Conservation (phyloP, 2,797 vertebrate genomes). For the Sylvilagus floridanus region DNA sequence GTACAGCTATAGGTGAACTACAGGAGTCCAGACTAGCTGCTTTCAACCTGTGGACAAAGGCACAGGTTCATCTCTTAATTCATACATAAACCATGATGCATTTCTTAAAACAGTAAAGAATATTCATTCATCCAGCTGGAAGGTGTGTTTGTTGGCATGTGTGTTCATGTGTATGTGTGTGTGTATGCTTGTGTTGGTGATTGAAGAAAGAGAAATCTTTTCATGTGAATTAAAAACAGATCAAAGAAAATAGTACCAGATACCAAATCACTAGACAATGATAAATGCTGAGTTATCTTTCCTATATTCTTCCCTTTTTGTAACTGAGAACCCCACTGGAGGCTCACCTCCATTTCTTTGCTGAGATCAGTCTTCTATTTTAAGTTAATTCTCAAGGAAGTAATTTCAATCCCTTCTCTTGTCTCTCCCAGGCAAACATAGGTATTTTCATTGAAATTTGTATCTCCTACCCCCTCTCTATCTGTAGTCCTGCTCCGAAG, state of each 20-base stretch:
- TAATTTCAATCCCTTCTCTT: background rate
- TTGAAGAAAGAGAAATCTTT: background rate
- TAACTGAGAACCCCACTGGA: background rate
- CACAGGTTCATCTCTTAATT: background rate
- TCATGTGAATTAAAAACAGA: background rate
- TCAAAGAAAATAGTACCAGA: background rate
- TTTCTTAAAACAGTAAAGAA: conserved; percentile 27
- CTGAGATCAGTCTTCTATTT: background rate
- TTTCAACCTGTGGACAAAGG: background rate
- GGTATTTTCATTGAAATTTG: background rate
- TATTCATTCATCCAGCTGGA: background rate
- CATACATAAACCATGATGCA: background rate
- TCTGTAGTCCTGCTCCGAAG: background rate
- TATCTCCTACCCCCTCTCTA: background rate
- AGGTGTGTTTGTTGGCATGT: background rate
- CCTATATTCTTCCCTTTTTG: background rate
- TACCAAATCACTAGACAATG: background rate
- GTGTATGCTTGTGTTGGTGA: background rate
- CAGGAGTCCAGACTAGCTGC: background rate
- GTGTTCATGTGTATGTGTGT: background rate
- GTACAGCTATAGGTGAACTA: background rate
- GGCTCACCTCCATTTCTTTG: background rate
- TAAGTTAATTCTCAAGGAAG: background rate
- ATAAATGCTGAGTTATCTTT: background rate
- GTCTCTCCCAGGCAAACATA: background rate